These are phyloP conservation scores for Avahi laniger DNA, from an alignment of 2,797 vertebrate genomes.

Conservation along the genomic window DNA sequence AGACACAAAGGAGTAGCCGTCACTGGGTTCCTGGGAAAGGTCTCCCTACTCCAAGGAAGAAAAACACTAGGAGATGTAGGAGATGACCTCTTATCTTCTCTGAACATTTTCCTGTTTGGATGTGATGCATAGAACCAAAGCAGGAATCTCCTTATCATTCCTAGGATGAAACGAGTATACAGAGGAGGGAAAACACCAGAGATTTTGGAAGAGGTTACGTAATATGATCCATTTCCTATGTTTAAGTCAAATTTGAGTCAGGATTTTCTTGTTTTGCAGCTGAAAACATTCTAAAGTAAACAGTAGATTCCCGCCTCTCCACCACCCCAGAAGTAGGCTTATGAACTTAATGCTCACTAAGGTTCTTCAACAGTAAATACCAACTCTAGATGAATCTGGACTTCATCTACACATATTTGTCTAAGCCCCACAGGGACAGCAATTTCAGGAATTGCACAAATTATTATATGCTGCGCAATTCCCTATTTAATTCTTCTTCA, in stretches of 20 bases:
- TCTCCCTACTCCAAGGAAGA: not conserved
- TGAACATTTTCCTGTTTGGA: not conserved
- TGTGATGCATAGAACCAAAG: not conserved
- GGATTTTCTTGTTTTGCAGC: not conserved
- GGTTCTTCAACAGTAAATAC: slow-evolving; percentile 8
- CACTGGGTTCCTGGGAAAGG: not conserved
- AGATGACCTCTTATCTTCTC: not conserved
- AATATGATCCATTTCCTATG: not conserved
- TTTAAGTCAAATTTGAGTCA: not conserved
- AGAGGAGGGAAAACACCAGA: not conserved
- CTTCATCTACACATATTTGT: not conserved
- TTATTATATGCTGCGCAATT: not conserved
- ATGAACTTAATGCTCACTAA: not conserved
- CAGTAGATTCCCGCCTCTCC: not conserved
- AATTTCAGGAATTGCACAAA: not conserved
- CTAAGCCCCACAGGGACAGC: not conserved
- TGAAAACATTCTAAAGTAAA: slow-evolving; percentile 32
- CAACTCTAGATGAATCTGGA: not conserved
- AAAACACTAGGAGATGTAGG: not conserved
- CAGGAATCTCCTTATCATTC: not conserved
- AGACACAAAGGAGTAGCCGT: not conserved
- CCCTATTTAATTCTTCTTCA: not conserved
- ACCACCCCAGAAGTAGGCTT: not conserved
- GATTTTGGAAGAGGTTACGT: not conserved
- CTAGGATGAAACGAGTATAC: not conserved